phyloP scores from a whole-genome alignment of 2,888 invertebrate genomes.

The Molorchus minor region DNA sequence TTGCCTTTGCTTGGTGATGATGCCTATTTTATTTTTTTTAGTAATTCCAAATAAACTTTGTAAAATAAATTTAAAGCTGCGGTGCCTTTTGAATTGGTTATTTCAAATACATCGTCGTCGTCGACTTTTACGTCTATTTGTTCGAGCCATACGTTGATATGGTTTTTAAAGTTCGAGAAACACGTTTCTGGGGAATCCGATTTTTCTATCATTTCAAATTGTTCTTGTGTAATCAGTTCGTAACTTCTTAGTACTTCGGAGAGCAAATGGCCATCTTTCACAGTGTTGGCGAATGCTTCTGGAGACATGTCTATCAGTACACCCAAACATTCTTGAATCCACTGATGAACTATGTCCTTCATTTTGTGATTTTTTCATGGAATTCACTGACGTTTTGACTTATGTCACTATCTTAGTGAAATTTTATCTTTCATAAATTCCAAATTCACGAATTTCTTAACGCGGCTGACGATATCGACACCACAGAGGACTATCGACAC shows the following conservation, averaged over 20 bases:
- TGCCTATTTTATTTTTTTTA: conserved; percentile 63
- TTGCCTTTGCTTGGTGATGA: conserved; percentile 37
- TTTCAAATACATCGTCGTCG: conserved; percentile 63
- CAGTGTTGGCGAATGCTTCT: conserved; percentile 66
- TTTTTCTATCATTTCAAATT: conserved; percentile 64
- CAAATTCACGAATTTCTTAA: too few species aligned
- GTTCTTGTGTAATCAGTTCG: conserved; percentile 67
- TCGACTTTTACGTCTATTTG: conserved; percentile 64
- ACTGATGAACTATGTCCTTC: conserved; percentile 69
- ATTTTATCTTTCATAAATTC: too few species aligned
- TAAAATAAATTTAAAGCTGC: conserved; percentile 69
- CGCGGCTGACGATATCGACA: too few species aligned
- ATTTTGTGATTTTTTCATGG: conserved; percentile 53
- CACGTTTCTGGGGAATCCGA: conserved; percentile 48
- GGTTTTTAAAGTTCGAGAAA: conserved; percentile 64
- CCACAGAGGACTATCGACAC: too few species aligned
- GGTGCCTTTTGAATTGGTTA: conserved; percentile 65
- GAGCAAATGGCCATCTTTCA: conserved; percentile 69
- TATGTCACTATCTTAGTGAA: too few species aligned
- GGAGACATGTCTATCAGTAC: conserved; percentile 66
- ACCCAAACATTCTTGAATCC: conserved; percentile 69
- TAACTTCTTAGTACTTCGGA: conserved; percentile 68
- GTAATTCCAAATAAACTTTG: conserved; percentile 69
- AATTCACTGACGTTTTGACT: not conserved
- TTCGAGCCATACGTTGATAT: conserved; percentile 65